Evolutionary conservation across 2,888 invertebrate species (phyloP).

Genomic region (Uropetala carovei): DNA sequence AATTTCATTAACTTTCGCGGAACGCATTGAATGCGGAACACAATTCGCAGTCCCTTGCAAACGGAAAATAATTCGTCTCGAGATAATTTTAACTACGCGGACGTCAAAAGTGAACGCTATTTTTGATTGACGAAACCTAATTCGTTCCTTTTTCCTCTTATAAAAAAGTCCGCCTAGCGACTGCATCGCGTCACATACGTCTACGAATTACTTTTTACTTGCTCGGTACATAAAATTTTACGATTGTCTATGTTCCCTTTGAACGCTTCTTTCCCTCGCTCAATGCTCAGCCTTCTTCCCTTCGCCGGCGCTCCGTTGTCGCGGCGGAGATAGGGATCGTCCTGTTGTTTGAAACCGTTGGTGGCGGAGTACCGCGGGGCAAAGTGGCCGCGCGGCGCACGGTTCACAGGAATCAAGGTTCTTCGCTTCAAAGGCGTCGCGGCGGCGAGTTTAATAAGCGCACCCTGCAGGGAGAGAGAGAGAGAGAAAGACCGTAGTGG

Average conservation of each 20-base stretch:
- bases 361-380: background rate
- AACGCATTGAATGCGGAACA: background rate
- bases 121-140: slow-evolving; percentile 17
- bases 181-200: background rate
- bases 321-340: background rate
- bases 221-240: background rate
- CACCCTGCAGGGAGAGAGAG: no score
- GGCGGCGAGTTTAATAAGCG: no score
- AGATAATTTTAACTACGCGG: background rate
- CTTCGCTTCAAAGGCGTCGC: no score
- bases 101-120: background rate
- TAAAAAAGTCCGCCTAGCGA: background rate
- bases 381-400: background rate
- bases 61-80: background rate
- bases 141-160: background rate
- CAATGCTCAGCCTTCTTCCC: no score
- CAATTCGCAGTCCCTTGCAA: background rate
- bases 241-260: background rate
- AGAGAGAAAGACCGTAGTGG: no score
- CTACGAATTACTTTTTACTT: background rate
- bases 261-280: background rate
- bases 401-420: no score
- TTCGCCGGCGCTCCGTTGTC: no score
- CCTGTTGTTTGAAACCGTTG: background rate
- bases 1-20: background rate